Conservation (phyloP, 2,113 vertebrate genomes). For the Lophotis ruficrista region DNA sequence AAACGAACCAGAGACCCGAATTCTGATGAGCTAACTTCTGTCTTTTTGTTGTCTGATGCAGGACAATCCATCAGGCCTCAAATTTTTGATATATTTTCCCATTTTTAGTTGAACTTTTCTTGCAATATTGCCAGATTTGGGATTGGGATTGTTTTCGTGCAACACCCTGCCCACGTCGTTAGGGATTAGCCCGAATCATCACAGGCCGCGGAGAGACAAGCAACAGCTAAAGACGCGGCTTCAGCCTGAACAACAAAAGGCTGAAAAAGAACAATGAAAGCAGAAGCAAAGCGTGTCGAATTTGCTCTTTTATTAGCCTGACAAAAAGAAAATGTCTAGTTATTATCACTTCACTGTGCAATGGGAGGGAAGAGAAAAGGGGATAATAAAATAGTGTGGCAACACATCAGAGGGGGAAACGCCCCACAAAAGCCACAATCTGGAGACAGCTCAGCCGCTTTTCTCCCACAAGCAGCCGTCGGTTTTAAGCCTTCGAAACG, state of each 20-base stretch:
- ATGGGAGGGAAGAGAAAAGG: neutral
- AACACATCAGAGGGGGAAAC: neutral
- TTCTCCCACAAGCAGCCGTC: neutral
- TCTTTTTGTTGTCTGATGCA: neutral
- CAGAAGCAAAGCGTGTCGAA: neutral
- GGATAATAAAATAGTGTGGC: neutral
- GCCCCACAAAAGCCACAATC: neutral
- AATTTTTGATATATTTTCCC: neutral
- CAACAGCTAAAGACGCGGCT: neutral
- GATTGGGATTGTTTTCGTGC: neutral
- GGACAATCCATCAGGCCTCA: neutral
- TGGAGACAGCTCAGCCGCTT: neutral
- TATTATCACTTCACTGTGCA: neutral
- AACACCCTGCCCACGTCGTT: neutral
- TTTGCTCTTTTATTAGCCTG: neutral
- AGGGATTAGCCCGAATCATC: neutral
- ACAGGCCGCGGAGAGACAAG: neutral
- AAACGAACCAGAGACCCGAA: neutral
- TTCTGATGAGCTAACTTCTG: neutral
- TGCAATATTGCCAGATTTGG: neutral
- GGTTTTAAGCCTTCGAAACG: neutral
- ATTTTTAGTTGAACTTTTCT: neutral
- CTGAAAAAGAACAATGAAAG: neutral
- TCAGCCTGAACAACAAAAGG: neutral
- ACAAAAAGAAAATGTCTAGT: neutral